Base-by-base conservation (phyloP, 2,888 invertebrate species). In the Calephelis perditalis region DNA sequence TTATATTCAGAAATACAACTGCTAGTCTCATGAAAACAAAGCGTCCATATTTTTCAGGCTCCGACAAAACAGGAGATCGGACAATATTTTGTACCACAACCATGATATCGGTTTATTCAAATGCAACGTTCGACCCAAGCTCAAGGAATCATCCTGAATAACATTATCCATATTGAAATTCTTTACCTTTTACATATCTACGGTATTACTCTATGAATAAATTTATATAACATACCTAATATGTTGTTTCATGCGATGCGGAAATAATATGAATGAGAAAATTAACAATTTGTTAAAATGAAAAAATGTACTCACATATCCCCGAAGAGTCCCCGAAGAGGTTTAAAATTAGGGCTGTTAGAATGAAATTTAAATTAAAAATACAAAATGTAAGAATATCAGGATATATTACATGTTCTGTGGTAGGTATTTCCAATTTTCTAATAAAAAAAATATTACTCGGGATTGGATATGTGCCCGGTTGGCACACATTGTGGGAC, bases 141-240 rank as follows among this genome's bases (percentile, higher is more conserved):
- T 85, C 86, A 83, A 86, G 86, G 87, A 86, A 87, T 86, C 86
- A 87, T 86, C 86, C 86, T 84, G 87, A 84, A 88, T 89, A 84
- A 84, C 82, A 84, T 86, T 86, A 87, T 84, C 87, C 82, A 86
- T 88, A 88, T 88, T 87, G 86, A 87, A 87, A 88, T 86, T 86
- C 84, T 83, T 79, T 78, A 76, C 79, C 77, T 77, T 62, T 78
- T 75, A 76, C 81, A 81, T 78, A 82, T 79, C 74, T 73, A 77
- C 73, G 73, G 78, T 82, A 80, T 83, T 81, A 82, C 82, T 80
- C 81, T 80, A 88, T 86, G 86, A 85, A 88, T 66, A 69, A 66
- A 63, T 65, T 68, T 63, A 64, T 66, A 64, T 56, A 59, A 65
- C 62, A 60, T 65, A 65, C 63, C 65, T 63, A 43, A 47, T 47